Evolutionary conservation across 92 coral and sea anemone species (phyloP).

Genomic region (Zoanthus solanderi): DNA sequence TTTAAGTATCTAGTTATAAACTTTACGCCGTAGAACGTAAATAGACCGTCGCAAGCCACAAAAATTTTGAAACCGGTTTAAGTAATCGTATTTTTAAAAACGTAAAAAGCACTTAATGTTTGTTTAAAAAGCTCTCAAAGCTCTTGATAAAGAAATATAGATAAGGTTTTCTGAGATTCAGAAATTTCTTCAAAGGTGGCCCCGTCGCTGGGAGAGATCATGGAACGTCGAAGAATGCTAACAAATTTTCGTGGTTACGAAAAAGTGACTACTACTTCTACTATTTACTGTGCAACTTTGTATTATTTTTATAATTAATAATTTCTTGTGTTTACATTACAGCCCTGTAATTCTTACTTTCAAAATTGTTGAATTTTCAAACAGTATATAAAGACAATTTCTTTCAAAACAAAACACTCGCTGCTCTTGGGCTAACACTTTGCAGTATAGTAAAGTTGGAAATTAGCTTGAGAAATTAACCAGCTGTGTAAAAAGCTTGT

Average conservation of each 20-base stretch:
- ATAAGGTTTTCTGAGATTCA: conserved; percentile 41
- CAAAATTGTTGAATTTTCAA: conserved; percentile 16
- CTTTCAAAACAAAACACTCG: not conserved
- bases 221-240: conserved; percentile 46
- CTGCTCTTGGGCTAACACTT: not conserved
- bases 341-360: not conserved
- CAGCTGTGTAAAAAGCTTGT: conserved; percentile 28
- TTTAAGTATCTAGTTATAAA: conserved; percentile 18
- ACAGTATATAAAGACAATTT: not conserved
- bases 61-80: conserved; percentile 10
- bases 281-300: conserved; percentile 13
- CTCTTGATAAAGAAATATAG: conserved; percentile 59
- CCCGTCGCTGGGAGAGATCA: conserved; percentile 51
- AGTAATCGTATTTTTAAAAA: conserved; percentile 31
- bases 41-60: conserved; percentile 17
- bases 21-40: conserved; percentile 4
- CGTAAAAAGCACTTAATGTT: conserved; percentile 78
- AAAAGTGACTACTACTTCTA: conserved; percentile 2
- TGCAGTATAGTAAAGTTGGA: conserved; percentile 21
- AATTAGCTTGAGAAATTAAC: conserved; percentile 41
- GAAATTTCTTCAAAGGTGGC: conserved; percentile 31
- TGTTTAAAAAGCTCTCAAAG: conserved; percentile 83
- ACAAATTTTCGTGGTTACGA: conserved; percentile 29
- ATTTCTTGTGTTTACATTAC: conserved; percentile 19
- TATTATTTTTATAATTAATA: not conserved